These are phyloP conservation scores for Corbicula japonica DNA, from an alignment of 2,888 invertebrate genomes.

Conservation along the genomic window DNA sequence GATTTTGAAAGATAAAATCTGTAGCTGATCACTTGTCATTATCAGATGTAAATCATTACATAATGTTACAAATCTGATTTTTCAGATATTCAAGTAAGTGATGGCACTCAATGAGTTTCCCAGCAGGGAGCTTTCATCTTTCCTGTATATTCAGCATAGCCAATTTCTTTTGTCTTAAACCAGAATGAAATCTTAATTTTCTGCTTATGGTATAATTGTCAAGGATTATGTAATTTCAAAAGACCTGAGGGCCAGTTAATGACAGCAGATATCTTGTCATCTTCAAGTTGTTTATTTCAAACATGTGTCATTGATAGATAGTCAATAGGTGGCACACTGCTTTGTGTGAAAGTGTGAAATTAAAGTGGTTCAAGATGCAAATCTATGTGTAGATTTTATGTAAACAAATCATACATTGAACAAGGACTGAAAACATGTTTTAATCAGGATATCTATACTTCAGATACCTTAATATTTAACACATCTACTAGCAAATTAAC, in stretches of 20 bases:
- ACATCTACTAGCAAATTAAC: too few species aligned
- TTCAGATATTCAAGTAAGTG: constrained; percentile 9
- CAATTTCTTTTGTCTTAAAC: constrained; percentile 27
- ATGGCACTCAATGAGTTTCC: constrained; percentile 22
- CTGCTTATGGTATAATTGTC: constrained; percentile 16
- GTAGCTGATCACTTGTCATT: constrained; percentile 33
- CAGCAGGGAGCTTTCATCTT: constrained; percentile 23
- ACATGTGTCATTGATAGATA: constrained; percentile 35
- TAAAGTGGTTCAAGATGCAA: constrained; percentile 13
- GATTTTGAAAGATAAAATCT: constrained; percentile 41
- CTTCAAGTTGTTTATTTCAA: constrained; percentile 34
- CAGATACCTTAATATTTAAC: too few species aligned
- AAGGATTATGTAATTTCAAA: constrained; percentile 22
- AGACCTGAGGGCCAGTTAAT: constrained; percentile 24
- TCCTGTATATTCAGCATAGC: neutral
- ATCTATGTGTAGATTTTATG: constrained; percentile 18
- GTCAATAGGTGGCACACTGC: constrained; percentile 6
- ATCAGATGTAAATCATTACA: constrained; percentile 27
- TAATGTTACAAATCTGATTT: constrained; percentile 13
- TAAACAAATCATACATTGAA: constrained; percentile 46
- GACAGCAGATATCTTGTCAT: constrained; percentile 50
- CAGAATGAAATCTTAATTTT: constrained; percentile 16
- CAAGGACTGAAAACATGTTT: too few species aligned
- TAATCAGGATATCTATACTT: too few species aligned
- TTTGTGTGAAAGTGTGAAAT: constrained; percentile 35